phyloP scores from a whole-genome alignment of 2,888 invertebrate species.

The Masnerella sp. region DNA sequence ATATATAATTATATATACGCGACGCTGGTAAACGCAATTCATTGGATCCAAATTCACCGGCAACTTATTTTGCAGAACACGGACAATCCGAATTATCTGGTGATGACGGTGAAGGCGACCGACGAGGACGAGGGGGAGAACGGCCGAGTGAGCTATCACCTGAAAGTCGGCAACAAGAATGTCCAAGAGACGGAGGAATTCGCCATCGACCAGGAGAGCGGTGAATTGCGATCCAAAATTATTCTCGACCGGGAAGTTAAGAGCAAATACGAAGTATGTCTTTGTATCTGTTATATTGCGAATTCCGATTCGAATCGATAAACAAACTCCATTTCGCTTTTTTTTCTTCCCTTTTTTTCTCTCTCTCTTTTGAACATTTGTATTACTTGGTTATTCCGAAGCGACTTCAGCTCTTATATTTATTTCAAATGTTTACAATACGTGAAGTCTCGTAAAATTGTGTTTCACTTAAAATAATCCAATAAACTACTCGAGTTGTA shows the following conservation, averaged over 20 bases:
- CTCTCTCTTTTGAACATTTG: too few relatives aligned
- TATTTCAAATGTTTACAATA: too few relatives aligned
- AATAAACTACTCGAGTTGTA: too few relatives aligned
- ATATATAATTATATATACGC: too few relatives aligned
- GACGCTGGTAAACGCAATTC: background rate
- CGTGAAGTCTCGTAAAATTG: too few relatives aligned
- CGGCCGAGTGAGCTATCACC: conserved; percentile 89
- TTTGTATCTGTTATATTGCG: conserved; percentile 41
- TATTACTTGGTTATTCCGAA: too few relatives aligned
- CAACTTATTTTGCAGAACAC: conserved; percentile 80
- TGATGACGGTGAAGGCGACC: conserved; percentile 89
- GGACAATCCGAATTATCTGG: conserved; percentile 85
- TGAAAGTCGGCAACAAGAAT: conserved; percentile 87
- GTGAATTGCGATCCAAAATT: conserved; percentile 88
- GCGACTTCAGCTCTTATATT: too few relatives aligned
- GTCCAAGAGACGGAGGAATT: conserved; percentile 91
- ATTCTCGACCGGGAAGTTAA: conserved; percentile 88
- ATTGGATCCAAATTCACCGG: conserved; percentile 5
- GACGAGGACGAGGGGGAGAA: conserved; percentile 91
- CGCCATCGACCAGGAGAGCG: conserved; percentile 86
- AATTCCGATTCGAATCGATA: conserved; percentile 42
- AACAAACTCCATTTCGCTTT: conserved; percentile 5
- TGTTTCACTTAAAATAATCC: too few relatives aligned
- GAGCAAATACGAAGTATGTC: conserved; percentile 81
- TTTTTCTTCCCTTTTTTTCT: too few relatives aligned